These are phyloP conservation scores for Aquatica leii DNA, from an alignment of 2,888 invertebrate species.

Conservation along the genomic window DNA sequence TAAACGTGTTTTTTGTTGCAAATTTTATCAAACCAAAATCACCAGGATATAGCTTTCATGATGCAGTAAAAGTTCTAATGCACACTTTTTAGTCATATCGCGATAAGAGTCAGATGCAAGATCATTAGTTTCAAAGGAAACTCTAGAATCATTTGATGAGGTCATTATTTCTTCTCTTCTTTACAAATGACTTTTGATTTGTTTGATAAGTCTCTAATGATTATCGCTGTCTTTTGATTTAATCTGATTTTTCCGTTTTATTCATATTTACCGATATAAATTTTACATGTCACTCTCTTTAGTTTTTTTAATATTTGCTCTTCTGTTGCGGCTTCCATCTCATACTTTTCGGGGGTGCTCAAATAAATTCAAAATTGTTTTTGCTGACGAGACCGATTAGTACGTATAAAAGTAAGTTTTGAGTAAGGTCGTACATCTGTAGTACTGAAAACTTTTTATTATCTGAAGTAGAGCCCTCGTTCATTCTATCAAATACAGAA, in stretches of 20 bases:
- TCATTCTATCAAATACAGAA: neutral
- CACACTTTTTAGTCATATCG: conserved; percentile 1
- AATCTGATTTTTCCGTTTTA: no score
- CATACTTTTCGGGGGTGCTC: conserved; percentile 1
- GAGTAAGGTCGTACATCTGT: neutral
- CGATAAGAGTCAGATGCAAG: neutral
- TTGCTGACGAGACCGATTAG: neutral
- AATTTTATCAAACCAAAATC: neutral
- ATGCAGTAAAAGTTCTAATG: neutral
- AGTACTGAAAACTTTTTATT: neutral
- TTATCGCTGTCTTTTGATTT: neutral
- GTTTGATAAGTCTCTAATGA: conserved; percentile 6
- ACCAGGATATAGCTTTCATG: neutral
- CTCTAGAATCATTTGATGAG: no score
- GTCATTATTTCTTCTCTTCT: neutral
- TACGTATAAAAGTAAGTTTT: neutral
- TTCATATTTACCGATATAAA: conserved; percentile 7
- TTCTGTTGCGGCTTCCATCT: neutral
- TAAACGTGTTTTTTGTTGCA: no score
- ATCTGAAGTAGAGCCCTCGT: neutral
- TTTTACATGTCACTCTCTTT: neutral
- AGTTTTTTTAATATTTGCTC: neutral
- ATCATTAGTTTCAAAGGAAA: conserved; percentile 4
- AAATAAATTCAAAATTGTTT: neutral
- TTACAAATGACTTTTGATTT: neutral